Conservation (phyloP, 2,797 vertebrate genomes). For the Denticeps clupeoides region DNA sequence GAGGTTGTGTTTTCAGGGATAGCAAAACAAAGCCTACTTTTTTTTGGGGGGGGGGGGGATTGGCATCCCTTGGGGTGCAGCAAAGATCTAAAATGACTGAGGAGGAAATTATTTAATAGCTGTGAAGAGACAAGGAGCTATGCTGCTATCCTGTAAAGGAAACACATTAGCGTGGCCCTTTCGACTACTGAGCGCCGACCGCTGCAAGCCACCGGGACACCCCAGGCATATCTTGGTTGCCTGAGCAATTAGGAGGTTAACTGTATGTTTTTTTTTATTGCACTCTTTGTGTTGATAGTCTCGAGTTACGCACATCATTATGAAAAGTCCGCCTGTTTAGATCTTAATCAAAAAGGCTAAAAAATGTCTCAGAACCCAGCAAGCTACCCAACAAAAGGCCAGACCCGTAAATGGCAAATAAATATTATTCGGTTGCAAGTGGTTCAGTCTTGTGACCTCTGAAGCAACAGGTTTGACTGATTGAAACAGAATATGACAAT, state of each 20-base stretch:
- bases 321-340: not conserved
- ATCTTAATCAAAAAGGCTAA: not conserved
- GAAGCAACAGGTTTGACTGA: no score
- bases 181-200: constrained; percentile 16
- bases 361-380: not conserved
- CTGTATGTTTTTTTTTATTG: not conserved
- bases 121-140: constrained; percentile 23
- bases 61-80: constrained; percentile 9
- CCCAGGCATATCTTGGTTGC: constrained; percentile 5
- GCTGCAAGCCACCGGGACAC: not conserved
- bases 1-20: constrained; percentile 36
- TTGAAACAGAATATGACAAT: no score
- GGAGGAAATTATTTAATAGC: constrained; percentile 34
- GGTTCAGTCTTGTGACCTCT: no score
- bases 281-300: constrained; percentile 4
- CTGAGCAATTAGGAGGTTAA: constrained; percentile 10
- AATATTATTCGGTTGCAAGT: not conserved
- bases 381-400: not conserved
- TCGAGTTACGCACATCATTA: not conserved
- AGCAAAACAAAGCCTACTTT: constrained; percentile 18
- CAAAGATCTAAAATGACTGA: constrained; percentile 23
- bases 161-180: constrained; percentile 15
- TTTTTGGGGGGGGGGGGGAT: constrained; percentile 16
- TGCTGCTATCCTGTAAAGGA: constrained; percentile 13
- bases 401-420: not conserved